phyloP scores from a whole-genome alignment of 2,113 vertebrate genomes.

The Pterocles burchelli region DNA sequence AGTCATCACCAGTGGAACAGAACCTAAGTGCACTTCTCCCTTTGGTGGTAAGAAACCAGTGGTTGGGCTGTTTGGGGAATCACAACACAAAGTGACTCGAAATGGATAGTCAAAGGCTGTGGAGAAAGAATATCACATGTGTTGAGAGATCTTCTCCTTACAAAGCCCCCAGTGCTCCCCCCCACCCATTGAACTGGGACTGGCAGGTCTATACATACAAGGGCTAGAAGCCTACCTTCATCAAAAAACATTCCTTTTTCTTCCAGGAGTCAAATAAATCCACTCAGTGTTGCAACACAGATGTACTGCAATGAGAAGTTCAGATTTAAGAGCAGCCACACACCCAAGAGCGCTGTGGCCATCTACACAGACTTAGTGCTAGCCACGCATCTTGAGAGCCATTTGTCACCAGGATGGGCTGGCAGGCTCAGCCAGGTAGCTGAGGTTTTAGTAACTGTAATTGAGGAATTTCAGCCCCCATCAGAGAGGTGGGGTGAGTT shows the following conservation, averaged over 20 bases:
- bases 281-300: not conserved
- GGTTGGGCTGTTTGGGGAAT: not conserved
- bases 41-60: not conserved
- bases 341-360: rapidly evolving
- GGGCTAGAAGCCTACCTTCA: not conserved
- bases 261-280: not conserved
- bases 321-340: not conserved
- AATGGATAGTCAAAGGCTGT: not conserved
- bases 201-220: not conserved
- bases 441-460: not conserved
- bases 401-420: not conserved
- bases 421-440: not conserved
- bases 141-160: rapidly evolving
- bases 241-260: not conserved
- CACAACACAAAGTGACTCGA: not conserved
- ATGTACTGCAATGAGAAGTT: not conserved
- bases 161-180: not conserved
- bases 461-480: not conserved
- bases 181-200: not conserved
- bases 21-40: not conserved
- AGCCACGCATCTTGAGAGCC: not conserved
- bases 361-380: not conserved
- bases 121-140: not conserved
- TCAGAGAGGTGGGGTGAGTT: not conserved
- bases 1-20: not conserved